A percentile compares a stretch with the other conserved stretches of the same genome.
Evolutionary conservation across 1,140 invertebrate species (phyloP).

Genomic region (Doryteuthis pealeii): DNA sequence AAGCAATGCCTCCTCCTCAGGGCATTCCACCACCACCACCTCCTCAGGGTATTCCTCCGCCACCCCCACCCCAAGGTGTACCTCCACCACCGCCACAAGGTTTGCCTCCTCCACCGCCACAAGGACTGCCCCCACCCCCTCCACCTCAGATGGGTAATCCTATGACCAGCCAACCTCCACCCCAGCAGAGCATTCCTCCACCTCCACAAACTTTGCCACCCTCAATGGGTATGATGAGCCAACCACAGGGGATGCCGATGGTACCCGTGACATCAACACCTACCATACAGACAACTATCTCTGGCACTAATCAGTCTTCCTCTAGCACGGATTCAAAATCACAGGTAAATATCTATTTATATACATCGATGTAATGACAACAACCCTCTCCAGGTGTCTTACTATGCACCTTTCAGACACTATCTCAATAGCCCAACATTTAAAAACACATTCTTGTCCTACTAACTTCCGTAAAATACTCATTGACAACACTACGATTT

Average conservation of each 20-base stretch:
- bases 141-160: not conserved
- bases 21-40: conserved; percentile 19
- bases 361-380: too few species aligned
- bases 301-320: not conserved
- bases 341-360: not conserved
- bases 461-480: too few species aligned
- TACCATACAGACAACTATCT: not conserved
- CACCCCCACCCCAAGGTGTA: not conserved
- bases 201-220: conserved; percentile 5
- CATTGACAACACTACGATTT: too few species aligned
- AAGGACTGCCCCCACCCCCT: not conserved
- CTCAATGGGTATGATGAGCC: not conserved
- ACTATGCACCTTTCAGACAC: too few species aligned
- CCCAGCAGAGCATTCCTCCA: conserved; percentile 4
- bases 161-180: not conserved
- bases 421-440: too few species aligned
- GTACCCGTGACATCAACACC: not conserved
- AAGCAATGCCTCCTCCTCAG: conserved; percentile 8
- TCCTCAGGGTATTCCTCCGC: conserved; percentile 10
- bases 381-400: too few species aligned
- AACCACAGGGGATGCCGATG: not conserved
- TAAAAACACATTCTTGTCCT: too few species aligned
- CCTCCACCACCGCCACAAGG: not conserved
- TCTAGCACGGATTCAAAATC: not conserved
- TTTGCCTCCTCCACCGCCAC: conserved; percentile 13